Evolutionary conservation across 2,797 vertebrate genomes (phyloP).

Genomic region (Triplophysa yarkandensis): DNA sequence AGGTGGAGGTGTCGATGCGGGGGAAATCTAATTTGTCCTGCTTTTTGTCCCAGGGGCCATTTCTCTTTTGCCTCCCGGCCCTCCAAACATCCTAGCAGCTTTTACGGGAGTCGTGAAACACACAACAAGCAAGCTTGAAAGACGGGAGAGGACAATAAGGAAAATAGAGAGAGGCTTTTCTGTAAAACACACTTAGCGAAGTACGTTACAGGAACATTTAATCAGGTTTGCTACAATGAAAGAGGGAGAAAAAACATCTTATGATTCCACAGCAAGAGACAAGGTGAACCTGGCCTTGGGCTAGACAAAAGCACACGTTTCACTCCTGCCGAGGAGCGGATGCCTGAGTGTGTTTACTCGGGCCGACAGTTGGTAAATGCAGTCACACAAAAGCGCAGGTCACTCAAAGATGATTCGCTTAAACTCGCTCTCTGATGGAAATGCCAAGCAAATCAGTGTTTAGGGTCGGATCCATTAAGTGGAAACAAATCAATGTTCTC

Average conservation of each 20-base stretch:
- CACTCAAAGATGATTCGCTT: neutral
- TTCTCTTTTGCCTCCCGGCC: neutral
- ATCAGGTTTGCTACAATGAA: no score
- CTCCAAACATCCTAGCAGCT: neutral
- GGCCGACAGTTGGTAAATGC: conserved; percentile 2
- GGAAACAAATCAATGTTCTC: conserved; percentile 11
- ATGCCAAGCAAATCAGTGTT: conserved; percentile 14
- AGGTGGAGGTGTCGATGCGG: neutral
- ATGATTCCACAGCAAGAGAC: neutral
- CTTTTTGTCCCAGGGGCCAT: neutral
- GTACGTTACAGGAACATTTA: neutral
- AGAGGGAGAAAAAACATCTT: neutral
- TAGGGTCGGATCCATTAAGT: conserved; percentile 1
- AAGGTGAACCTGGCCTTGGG: conserved; percentile 26
- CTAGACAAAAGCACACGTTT: neutral
- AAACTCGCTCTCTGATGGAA: conserved; percentile 18
- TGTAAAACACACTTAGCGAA: neutral
- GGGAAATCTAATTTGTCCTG: neutral
- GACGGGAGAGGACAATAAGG: neutral
- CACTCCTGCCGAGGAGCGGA: neutral
- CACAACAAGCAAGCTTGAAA: neutral
- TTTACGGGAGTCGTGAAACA: neutral
- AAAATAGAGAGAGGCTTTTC: neutral
- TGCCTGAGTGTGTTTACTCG: conserved; percentile 2
- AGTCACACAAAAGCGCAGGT: neutral